Percentiles rank a stretch among this genome's conserved stretches.
Conservation (phyloP, 2,113 vertebrate species). For the Baryphthengus martii region DNA sequence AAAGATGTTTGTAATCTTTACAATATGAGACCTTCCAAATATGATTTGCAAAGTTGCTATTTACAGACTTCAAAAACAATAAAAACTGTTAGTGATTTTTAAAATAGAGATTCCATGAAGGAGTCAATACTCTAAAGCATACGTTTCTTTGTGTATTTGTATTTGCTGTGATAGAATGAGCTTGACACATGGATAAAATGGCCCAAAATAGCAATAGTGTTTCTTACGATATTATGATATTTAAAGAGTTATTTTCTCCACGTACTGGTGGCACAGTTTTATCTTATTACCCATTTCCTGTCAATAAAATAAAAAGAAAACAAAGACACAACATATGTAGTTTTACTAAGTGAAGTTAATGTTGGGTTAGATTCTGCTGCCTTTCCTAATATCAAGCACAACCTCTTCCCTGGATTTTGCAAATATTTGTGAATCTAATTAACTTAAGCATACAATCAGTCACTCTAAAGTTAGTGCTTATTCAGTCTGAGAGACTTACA, state of each 20-base stretch:
- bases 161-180: constrained; percentile 10
- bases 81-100: background rate
- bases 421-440: constrained; percentile 57
- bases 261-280: background rate
- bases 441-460: constrained; percentile 53
- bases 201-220: background rate
- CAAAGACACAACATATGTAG: background rate
- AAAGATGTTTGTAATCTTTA: constrained; percentile 30
- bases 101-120: constrained; percentile 12
- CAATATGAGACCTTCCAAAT: background rate
- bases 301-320: background rate
- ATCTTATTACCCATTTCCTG: background rate
- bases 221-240: background rate
- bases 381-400: background rate
- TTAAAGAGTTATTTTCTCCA: background rate
- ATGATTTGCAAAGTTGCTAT: constrained; percentile 40
- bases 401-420: constrained; percentile 4
- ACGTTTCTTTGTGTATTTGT: background rate
- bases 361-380: background rate
- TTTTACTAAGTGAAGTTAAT: background rate
- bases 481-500: constrained; percentile 40
- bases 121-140: background rate
- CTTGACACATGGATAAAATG: background rate
- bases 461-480: constrained; percentile 46
- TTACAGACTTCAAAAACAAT: constrained; percentile 35